Evolutionary conservation across 1,140 invertebrate species (phyloP).

Genomic region (Nymphalis io): DNA sequence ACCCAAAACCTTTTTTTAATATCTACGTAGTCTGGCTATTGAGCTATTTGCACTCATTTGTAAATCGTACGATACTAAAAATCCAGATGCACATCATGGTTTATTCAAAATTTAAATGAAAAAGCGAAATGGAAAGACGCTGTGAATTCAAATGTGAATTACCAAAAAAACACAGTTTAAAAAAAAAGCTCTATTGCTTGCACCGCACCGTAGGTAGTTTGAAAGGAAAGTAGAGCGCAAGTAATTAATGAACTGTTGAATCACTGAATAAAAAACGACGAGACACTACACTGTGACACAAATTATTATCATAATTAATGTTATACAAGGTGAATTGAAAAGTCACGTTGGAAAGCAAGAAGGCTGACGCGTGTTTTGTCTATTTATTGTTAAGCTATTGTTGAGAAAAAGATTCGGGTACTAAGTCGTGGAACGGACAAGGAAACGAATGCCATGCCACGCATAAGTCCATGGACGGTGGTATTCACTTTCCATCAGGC

Average conservation of each 20-base stretch:
- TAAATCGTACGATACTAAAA: background rate
- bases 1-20: background rate
- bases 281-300: slow-evolving; percentile 14
- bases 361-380: background rate
- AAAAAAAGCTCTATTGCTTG: slow-evolving; percentile 23
- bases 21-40: too few species aligned
- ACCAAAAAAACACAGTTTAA: slow-evolving; percentile 15
- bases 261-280: slow-evolving; percentile 22
- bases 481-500: too few species aligned
- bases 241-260: slow-evolving; percentile 39
- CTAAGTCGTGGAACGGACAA: too few species aligned
- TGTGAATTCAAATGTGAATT: slow-evolving; percentile 22
- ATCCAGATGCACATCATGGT: background rate
- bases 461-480: too few species aligned
- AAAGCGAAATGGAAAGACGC: slow-evolving; percentile 12
- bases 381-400: too few species aligned
- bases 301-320: slow-evolving; percentile 18
- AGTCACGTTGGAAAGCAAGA: background rate
- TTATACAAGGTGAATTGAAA: background rate
- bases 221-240: slow-evolving; percentile 35
- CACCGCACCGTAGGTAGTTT: slow-evolving; percentile 19
- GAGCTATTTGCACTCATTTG: background rate
- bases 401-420: too few species aligned
- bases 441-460: too few species aligned
- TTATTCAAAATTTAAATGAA: slow-evolving; percentile 5